phyloP scores from a whole-genome alignment of 2,797 vertebrate genomes.

The Sebastes miniatus region DNA sequence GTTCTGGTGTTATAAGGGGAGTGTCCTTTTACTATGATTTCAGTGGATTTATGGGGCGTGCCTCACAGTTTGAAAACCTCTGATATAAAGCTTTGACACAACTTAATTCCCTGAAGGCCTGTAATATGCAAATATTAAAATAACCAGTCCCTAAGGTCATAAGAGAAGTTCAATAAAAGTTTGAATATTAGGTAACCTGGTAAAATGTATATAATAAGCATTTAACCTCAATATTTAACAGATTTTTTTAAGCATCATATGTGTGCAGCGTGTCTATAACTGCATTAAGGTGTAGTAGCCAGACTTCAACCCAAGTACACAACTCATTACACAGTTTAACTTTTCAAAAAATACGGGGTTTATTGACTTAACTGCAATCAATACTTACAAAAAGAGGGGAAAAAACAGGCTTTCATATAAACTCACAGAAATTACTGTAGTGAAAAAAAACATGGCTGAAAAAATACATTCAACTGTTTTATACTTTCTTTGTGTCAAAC shows the following conservation, averaged over 20 bases:
- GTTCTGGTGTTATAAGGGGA: not conserved
- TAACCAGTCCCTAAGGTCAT: not conserved
- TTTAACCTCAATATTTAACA: not conserved
- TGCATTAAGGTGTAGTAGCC: not conserved
- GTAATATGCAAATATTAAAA: not conserved
- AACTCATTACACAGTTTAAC: conserved; percentile 48
- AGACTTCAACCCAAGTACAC: not conserved
- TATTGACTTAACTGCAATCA: conserved; percentile 99
- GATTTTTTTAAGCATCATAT: not conserved
- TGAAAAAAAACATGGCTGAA: conserved; percentile 86
- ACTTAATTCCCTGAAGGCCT: not conserved
- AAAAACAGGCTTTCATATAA: conserved; percentile 88
- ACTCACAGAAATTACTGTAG: conserved; percentile 96
- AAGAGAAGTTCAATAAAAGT: not conserved
- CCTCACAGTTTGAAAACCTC: not conserved
- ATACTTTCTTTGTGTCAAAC: conserved; percentile 92
- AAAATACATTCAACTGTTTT: conserved; percentile 97
- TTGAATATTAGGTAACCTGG: not conserved
- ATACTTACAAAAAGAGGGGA: conserved; percentile 90
- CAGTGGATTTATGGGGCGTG: not conserved
- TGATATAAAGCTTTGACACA: not conserved
- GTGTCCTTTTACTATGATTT: not conserved
- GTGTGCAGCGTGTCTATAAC: not conserved
- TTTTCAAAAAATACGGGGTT: conserved; percentile 90
- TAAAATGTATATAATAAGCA: not conserved